Conservation (phyloP, 2,888 invertebrate species). For the Polydesmus complanatus region DNA sequence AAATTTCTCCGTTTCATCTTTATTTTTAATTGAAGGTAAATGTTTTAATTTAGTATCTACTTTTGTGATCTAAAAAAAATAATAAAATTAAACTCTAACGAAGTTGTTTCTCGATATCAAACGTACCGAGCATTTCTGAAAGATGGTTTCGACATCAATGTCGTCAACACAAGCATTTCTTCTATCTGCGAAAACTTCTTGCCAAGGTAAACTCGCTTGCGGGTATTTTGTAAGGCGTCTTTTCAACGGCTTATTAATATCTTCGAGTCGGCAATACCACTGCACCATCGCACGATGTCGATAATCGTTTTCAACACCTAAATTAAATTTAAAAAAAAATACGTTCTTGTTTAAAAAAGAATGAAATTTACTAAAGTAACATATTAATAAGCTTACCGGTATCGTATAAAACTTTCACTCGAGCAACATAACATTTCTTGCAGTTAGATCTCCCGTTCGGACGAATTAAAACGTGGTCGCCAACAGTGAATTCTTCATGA, state of each 20-base stretch:
- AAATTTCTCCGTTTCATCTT: not conserved
- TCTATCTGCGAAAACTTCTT: slow-evolving; percentile 1
- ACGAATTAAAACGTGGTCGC: not conserved
- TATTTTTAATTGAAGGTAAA: not conserved
- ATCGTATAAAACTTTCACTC: not conserved
- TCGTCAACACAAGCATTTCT: not conserved
- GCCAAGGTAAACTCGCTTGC: not conserved
- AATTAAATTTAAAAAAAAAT: too few species aligned
- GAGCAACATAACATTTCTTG: not conserved
- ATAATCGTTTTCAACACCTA: not conserved
- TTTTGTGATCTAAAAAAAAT: not conserved
- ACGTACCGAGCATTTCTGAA: slow-evolving; percentile 1
- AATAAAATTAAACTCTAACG: not conserved
- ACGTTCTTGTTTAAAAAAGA: too few species aligned
- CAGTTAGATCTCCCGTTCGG: not conserved
- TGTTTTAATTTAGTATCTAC: not conserved
- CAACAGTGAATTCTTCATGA: not conserved
- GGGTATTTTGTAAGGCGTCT: not conserved
- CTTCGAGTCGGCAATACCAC: not conserved
- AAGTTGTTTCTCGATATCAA: not conserved
- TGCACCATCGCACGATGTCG: not conserved
- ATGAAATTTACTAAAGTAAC: too few species aligned
- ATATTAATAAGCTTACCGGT: not conserved
- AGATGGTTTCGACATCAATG: slow-evolving; percentile 8
- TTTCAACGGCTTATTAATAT: not conserved